Evolutionary conservation across 2,888 invertebrate species (phyloP), one percentile per base, ranked within the genome.

Genomic region (Phoronis australis): DNA sequence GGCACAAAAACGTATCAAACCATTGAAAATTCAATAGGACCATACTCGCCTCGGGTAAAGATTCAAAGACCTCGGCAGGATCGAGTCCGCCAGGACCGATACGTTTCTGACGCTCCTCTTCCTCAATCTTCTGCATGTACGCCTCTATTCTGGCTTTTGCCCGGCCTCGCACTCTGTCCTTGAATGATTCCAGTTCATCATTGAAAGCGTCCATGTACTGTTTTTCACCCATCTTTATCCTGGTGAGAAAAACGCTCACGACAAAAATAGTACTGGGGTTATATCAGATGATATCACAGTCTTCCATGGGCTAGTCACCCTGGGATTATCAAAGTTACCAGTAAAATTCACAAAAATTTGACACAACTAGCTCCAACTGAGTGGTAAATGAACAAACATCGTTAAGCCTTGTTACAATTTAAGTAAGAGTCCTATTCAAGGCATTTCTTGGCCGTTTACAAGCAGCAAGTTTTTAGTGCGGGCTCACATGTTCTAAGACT

Each of bases 61-160:
- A 83, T 69, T 96, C 93, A 71, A 94, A 91, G 0, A 99, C 97
- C 80, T 99, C 97, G 3, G 90, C 84, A 0, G 97, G 97, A 79
- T 99, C 99, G 18, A 99, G 81, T 0, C 97, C 97, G n/a, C 97
- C 99, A 0, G 99, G 99, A 0, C 97, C 96, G 12, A 95, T 80
- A 27, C 95, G 82, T 45, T 87, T 87, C 68, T 88, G 81, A 48
- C 85, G 81, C 65, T 94, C 94, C 71, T 92, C 90, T 76, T 93
- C 82, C 64, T 82, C 81, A 22, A 85, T 86, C 77, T 97, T 91
- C 62, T 84, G 82, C 46, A 91, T 77, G 0, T 90, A 91, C 62
- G 90, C 88, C 59, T 88, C 87, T 5, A 95, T 79, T 78, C 92
- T 90, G 66, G 89, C 90, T 27, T 85, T 84, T 0, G 95, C 90